Percentiles rank a stretch among this genome's conserved stretches.
Evolutionary conservation across 2,888 invertebrate genomes (phyloP).

Genomic region (Automeris io): DNA sequence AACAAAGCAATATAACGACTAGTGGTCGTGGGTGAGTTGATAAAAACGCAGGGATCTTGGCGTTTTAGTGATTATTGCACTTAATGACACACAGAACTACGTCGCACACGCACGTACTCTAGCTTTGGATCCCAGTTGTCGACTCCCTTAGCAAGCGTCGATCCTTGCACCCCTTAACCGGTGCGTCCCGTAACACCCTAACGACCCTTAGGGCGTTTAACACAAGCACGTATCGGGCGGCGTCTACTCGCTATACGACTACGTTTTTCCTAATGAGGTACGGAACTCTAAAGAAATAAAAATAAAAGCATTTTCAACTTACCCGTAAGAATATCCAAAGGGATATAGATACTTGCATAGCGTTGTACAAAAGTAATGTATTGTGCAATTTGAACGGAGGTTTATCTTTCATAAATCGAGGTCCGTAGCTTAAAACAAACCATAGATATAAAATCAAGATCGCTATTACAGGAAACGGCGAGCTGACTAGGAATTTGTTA

Average conservation of each 20-base stretch:
- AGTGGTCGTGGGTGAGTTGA: too few relatives aligned
- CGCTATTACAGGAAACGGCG: slow-evolving; percentile 76
- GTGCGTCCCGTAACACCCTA: too few relatives aligned
- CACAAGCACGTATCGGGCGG: too few relatives aligned
- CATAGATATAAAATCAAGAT: slow-evolving; percentile 78
- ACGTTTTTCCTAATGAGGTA: not conserved
- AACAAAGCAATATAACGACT: too few relatives aligned
- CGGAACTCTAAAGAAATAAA: not conserved
- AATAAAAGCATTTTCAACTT: slow-evolving; percentile 23
- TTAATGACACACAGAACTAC: too few relatives aligned
- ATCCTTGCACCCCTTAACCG: not conserved
- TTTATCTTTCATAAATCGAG: slow-evolving; percentile 80
- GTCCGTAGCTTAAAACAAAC: slow-evolving; percentile 82
- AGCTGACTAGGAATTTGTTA: slow-evolving; percentile 79
- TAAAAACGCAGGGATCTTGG: too few relatives aligned
- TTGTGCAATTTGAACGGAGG: slow-evolving; percentile 77
- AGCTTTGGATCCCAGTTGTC: too few relatives aligned
- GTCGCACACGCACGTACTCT: too few relatives aligned
- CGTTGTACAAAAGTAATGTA: slow-evolving; percentile 80
- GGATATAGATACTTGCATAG: slow-evolving; percentile 78
- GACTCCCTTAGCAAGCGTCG: not conserved
- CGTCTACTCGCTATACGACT: not conserved
- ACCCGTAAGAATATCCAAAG: slow-evolving; percentile 69
- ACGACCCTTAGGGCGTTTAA: too few relatives aligned
- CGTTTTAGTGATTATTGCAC: too few relatives aligned